Base-by-base conservation (phyloP, 2,888 invertebrate species). In the Lycocerus yunnanus region DNA sequence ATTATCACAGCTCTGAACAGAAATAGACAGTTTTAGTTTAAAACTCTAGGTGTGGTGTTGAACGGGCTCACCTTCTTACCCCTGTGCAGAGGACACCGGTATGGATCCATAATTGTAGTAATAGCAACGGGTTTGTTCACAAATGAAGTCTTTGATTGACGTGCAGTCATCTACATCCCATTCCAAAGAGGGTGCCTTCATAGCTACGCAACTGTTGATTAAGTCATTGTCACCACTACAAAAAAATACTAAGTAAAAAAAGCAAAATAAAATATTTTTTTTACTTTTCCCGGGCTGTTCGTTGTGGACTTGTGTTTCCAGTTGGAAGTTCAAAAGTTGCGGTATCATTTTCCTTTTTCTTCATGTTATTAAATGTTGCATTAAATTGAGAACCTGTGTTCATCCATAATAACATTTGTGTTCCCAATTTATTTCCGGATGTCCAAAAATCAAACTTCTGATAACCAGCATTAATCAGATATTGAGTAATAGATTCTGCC, bases 101-200 rank as follows among this genome's bases (percentile, higher is more conserved):
- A 95, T 95, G 88, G 94, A 94, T 87, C 95, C 95, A 88, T 95
- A 95, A 89, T 95, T 95, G 90, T 95, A 95, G 89, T 95, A 95
- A 88, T 95, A 95, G 89, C 95, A 95, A 85, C 95, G 92, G 78
- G 95, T 95, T 89, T 95, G 95, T 89, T 95, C 95, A 89, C 95
- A 95, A 85, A 95, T 95, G 88, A 95, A 95, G 88, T 95, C 95
- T 89, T 95, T 95, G 83, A 93, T 91, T 84, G 92, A 91, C 78
- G 92, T 93, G 87, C 95, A 95, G 88, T 95, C 94, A 85, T 94
- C 93, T 14, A 93, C 92, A 88, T 93, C 93, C 95, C 95, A 95
- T 85, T 92, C 91, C 87, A 94, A 91, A 75, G 91, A 91, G 58
- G 94, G 94, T 81, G 93, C 93, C 84, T 92, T 92, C 84, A 95